Conservation (phyloP, 2,888 invertebrate species). For the Oxyteleia sp. region DNA sequence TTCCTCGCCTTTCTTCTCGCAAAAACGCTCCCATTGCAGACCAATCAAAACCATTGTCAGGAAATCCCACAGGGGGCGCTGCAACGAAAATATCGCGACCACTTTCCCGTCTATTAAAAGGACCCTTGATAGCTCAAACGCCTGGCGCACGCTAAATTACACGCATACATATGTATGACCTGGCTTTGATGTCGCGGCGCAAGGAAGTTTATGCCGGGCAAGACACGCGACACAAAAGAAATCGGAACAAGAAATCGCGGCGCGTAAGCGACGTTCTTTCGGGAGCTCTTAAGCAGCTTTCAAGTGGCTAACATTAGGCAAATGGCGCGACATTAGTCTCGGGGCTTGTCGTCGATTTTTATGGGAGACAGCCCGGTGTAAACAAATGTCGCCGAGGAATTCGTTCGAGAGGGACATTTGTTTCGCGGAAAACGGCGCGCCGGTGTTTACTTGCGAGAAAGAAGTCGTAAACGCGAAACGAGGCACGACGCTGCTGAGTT, state of each 20-base stretch:
- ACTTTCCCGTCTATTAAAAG: constrained; percentile 45
- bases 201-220: constrained; percentile 51
- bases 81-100: constrained; percentile 20
- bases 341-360: constrained; percentile 52
- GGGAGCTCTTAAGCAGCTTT: constrained; percentile 48
- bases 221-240: constrained; percentile 44
- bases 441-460: no score
- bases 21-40: no score
- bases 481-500: no score
- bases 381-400: constrained; percentile 37
- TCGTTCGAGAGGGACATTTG: constrained; percentile 23
- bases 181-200: constrained; percentile 34
- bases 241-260: constrained; percentile 60
- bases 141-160: constrained; percentile 32
- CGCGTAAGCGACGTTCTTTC: constrained; percentile 41
- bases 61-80: constrained; percentile 10
- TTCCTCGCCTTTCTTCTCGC: no score
- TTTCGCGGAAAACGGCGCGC: no score
- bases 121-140: constrained; percentile 27
- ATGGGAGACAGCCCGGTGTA: constrained; percentile 22
- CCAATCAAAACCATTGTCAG: not conserved
- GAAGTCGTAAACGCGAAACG: no score
- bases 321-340: constrained; percentile 61
- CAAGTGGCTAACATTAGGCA: constrained; percentile 72
- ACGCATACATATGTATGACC: constrained; percentile 30